These are phyloP conservation scores for Clupea harengus DNA, from an alignment of 2,113 vertebrate species.

Conservation along the genomic window DNA sequence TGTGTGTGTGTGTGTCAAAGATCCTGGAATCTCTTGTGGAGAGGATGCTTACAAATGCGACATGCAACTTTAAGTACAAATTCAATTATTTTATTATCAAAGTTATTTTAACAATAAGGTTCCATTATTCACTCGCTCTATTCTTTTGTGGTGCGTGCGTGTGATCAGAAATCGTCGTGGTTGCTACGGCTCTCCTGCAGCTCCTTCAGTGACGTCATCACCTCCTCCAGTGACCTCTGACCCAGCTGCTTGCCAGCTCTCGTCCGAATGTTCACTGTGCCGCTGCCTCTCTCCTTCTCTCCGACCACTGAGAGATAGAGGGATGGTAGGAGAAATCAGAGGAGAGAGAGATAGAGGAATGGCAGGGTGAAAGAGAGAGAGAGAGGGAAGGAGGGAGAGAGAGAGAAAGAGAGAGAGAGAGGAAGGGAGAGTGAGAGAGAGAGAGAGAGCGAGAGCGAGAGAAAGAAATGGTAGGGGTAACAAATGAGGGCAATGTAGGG, in stretches of 20 bases:
- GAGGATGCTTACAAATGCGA: neutral
- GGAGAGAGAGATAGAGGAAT: neutral
- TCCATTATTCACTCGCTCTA: neutral
- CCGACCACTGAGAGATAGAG: conserved; percentile 73
- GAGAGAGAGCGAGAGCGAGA: neutral
- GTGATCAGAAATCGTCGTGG: conserved; percentile 11
- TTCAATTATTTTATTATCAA: conserved; percentile 43
- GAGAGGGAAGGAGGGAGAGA: neutral
- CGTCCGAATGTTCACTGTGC: conserved; percentile 77
- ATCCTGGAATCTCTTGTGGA: neutral
- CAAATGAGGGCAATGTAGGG: neutral
- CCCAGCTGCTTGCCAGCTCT: conserved; percentile 74
- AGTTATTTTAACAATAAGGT: neutral
- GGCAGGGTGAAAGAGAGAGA: neutral
- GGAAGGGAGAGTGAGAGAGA: neutral
- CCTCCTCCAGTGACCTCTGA: conserved; percentile 60
- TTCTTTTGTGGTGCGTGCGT: conserved; percentile 7
- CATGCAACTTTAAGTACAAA: neutral
- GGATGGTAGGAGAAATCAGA: neutral
- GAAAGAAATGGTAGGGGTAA: neutral
- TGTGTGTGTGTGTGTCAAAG: neutral
- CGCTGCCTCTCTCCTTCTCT: conserved; percentile 69
- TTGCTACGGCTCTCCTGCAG: conserved; percentile 64
- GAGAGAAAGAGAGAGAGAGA: neutral
- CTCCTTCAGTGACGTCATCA: conserved; percentile 68